Evolutionary conservation across 2,797 vertebrate genomes (phyloP).

Genomic region (Scyliorhinus canicula): DNA sequence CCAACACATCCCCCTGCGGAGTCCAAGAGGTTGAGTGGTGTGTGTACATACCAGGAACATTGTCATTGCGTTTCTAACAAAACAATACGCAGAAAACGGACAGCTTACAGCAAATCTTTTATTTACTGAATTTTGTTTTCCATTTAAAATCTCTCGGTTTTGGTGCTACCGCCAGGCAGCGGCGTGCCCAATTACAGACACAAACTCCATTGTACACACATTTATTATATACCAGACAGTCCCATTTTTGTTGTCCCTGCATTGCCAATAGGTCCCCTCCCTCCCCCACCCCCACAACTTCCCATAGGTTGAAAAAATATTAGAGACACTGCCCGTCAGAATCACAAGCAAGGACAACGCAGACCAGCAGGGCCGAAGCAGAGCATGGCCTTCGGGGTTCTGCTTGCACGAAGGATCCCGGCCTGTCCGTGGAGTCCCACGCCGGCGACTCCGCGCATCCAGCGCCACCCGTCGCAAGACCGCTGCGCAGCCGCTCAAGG

Average conservation of each 20-base stretch:
- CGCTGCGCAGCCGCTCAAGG: background rate
- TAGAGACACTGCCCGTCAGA: background rate
- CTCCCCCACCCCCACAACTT: background rate
- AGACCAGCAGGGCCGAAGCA: background rate
- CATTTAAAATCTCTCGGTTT: slow-evolving; percentile 14
- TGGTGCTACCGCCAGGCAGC: slow-evolving; percentile 13
- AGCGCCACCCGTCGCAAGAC: background rate
- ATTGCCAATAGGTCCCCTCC: background rate
- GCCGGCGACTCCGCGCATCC: background rate
- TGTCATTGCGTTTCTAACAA: background rate
- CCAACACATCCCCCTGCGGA: too few relatives aligned
- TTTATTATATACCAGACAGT: slow-evolving; percentile 31
- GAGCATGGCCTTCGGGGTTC: background rate
- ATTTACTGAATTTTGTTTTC: slow-evolving; percentile 20
- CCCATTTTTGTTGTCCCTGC: background rate
- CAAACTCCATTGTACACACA: slow-evolving; percentile 33
- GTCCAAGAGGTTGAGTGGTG: background rate
- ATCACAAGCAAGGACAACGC: background rate
- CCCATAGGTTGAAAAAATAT: background rate
- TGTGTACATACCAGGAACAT: background rate
- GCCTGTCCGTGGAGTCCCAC: background rate
- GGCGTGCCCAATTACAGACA: slow-evolving; percentile 28
- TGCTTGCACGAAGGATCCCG: background rate
- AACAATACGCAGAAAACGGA: background rate
- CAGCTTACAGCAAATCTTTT: slow-evolving; percentile 30